Evolutionary conservation across 1,140 invertebrate species (phyloP), one percentile per base, ranked within the genome.

Genomic region (Leptinotarsa undecemlineata): DNA sequence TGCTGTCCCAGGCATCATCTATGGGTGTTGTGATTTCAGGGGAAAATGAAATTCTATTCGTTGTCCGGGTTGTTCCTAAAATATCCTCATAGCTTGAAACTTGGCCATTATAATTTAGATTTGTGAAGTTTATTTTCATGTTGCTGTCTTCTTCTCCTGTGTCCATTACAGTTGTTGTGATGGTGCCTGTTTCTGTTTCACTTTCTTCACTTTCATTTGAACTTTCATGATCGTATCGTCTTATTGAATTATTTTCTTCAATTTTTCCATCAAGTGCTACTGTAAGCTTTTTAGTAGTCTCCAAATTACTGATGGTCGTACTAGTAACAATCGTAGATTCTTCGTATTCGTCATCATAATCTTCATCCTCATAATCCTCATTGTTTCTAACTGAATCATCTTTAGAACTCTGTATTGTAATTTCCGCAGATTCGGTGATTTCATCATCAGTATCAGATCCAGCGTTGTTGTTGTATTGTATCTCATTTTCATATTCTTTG

Each of bases 321-420:
- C 23, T 33, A 51, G 26, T 21, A 20, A 8, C 48, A 64, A 15
- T 51, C 1, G 33, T 67, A 17, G 68, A 51, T 61, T 69, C 68
- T 47, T 76, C 67, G 14, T 71, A 57, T 23, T 76, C 67, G 6
- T 76, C 72, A 17, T 74, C 48, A 74, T 76, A 74, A 20, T 76
- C 71, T 70, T 66, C 66, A 13, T 77, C 73, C 13, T 74, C 74
- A n/a, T 76, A 71, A 2, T 77, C 73, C 21, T 70, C 74, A 4
- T 76, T 71, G 70, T 73, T 60, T 6, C n/a, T 0, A 63, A 62
- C 70, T 15, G 20, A 48, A 33, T 62, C 23, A 11, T 68, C 67
- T 33, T 66, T 23, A 13, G 33, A 6, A 42, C 48, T 68, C 3
- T 33, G 67, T 42, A 19, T 33, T 68, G 11, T 14, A 5, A 64